Evolutionary conservation across 2,113 vertebrate species (phyloP), one percentile per base, ranked within the genome.

Genomic region (Silurus meridionalis): DNA sequence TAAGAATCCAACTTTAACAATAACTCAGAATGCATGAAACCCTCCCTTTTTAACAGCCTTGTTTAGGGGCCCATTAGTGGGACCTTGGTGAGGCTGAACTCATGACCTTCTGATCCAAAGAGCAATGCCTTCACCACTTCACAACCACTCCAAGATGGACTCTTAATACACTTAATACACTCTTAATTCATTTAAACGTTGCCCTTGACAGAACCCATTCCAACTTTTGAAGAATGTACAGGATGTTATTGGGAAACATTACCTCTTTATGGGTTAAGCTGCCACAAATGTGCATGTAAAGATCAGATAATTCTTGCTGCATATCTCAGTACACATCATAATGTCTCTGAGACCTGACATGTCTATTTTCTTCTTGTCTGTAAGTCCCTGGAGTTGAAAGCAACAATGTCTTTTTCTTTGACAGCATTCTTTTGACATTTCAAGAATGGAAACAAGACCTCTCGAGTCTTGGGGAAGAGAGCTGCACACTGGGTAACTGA

Each of bases 341-440:
- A 67, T 61, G 63, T 72, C 37, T 46, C 58, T 83, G 37, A 53
- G 83, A 72, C 48, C 58, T 53, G 57, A 57, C 83, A 74, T n/a
- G 50, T 87, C 21, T 85, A 79, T 79, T 58, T 19, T 28, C 80
- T 15, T 60, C 64, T 60, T 58, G 46, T 46, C 83, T 79, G 80
- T 61, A 46, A 61, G 46, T 88, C 84, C 82, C 82, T n/a, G 67
- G 86, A 72, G 85, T 82, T 67, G 64, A 84, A 83, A 83, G 25
- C 84, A 80, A 83, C 61, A 52, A 82, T 88, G 28, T 71, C 79
- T 75, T 53, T n/a, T 82, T 82, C 37, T 89, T 86, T 89, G 82
- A 88, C 84, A 61, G 82, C 14, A 78, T 17, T 13, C 69, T 82
- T 79, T 86, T 88, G 88, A 85, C 81, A 89, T 89, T 88, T 87